Evolutionary conservation across 2,888 invertebrate species (phyloP), one percentile per base, ranked within the genome.

Genomic region (Dendrolimus houi): DNA sequence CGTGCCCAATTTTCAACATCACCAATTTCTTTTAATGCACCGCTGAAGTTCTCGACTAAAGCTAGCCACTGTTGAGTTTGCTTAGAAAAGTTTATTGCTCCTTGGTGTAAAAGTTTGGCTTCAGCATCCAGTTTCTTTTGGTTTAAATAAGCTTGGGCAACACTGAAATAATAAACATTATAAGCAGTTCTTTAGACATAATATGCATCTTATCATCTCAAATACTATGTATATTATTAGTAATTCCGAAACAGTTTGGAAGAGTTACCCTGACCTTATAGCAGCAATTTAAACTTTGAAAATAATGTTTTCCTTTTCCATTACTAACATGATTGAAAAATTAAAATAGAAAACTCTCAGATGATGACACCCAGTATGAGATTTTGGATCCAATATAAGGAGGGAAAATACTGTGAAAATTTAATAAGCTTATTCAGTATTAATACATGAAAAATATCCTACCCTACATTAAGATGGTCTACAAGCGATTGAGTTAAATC

Each of bases 1-100:
- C 96, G 94, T 0, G 99, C 97, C 99, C 99, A 99, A 81, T 98
- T 99, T 80, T 99, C 98, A 1, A 99, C 98, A 91, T 99, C 99
- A 1, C 99, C 99, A 57, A 99, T 94, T 91, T 99, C 99, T 92
- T 99, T 96, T 1, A 97, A 87, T 0, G 96, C 95, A 74, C 96
- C 94, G 70, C 96, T 96, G 72, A 97, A 97, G 62, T 94, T 95
- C 79, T 97, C 97, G 1, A 97, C 96, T 56, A 99, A 91, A 63
- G 95, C 95, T n/a, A 99, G 87, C 99, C 99, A 99, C 71, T 98
- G 98, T 65, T 97, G 96, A 0, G 99, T 98, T 83, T 99, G 99
- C 84, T 98, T 98, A 0, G 97, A 95, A 90, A 99, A 98, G 77
- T 97, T 97, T 7, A 96, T 94, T 8, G 99, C 98, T 74, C 98